Percentiles rank a stretch among this genome's conserved stretches.
These are phyloP conservation scores for Australoheros scitulus DNA, from an alignment of 2,113 vertebrate species.

Conservation along the genomic window DNA sequence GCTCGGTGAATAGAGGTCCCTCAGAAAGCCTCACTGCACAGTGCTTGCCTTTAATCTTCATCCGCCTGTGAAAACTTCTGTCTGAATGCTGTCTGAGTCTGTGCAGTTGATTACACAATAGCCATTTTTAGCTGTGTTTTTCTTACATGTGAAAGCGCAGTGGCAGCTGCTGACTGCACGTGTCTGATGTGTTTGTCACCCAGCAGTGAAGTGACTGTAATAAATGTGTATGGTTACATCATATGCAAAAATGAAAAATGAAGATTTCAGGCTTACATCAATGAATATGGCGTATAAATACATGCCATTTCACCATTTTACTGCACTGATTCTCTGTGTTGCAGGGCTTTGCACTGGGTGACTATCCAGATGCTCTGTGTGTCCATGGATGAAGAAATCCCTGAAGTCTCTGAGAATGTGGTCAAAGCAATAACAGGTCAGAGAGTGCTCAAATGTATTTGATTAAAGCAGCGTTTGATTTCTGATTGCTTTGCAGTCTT, in stretches of 20 bases:
- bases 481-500: neutral
- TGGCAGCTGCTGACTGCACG: conserved; percentile 1
- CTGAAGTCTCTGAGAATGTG: conserved; percentile 94
- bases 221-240: neutral
- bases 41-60: conserved; percentile 2
- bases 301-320: neutral
- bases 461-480: neutral
- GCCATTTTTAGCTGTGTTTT: conserved; percentile 16
- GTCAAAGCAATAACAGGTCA: conserved; percentile 98
- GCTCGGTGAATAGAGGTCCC: neutral
- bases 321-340: conserved; percentile 1
- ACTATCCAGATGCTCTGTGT: conserved; percentile 96
- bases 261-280: neutral
- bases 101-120: conserved; percentile 15
- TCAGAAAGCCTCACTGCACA: neutral
- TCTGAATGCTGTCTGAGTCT: neutral
- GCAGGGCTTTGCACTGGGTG: conserved; percentile 95
- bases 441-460: neutral
- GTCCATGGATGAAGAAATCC: conserved; percentile 93
- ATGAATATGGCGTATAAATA: fast-evolving
- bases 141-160: conserved; percentile 1
- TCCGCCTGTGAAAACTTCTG: conserved; percentile 23
- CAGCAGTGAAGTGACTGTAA: neutral
- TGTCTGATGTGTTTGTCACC: neutral
- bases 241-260: neutral